Base-by-base conservation (phyloP, 2,888 invertebrate species). In the Tiliacea citrago region DNA sequence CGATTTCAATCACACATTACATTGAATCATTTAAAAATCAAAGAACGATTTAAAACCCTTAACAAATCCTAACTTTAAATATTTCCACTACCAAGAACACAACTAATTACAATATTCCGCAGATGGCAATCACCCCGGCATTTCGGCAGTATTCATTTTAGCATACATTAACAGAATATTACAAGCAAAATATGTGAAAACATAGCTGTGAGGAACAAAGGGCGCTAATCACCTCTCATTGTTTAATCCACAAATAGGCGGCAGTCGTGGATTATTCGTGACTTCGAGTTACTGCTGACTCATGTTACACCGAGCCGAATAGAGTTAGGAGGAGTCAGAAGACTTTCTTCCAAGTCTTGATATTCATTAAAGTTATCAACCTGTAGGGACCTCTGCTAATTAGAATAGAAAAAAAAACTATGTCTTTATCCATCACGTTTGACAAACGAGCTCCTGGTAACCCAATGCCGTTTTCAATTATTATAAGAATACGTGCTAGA, bases 161-260 rank as follows among this genome's bases (percentile, higher is more conserved):
- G 58, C 69, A 73, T 60, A 84, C 76, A 84, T 80, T 84, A 80
- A 68, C 73, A 70, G 70, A 84, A 75, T 80, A 82, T 86, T 80
- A 87, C 73, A 77, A 77, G 73, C 82, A 78, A 87, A 85, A 83
- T 87, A 87, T 86, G 82, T 87, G 83, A 78, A 80, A 83, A 82
- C 84, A 76, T 83, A 24, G 80, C 73, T 47, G 58, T 24, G 35
- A 47, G 24, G 60, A 80, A 86, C 87, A 86, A 86, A 79, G 83
- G 77, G 60, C 45, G 73, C 69, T 86, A 87, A 86, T 87, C 83
- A 85, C 83, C 75, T 69, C 73, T 71, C 77, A 71, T 87, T 87
- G 85, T 86, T 80, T 69, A 66, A 78, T 70, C 60, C 61, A 78
- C 81, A 81, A 81, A 80, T 66, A 78, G 66, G 71, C 70, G 68